These are phyloP conservation scores for Thyatira batis DNA, from an alignment of 2,888 invertebrate species.

Conservation along the genomic window DNA sequence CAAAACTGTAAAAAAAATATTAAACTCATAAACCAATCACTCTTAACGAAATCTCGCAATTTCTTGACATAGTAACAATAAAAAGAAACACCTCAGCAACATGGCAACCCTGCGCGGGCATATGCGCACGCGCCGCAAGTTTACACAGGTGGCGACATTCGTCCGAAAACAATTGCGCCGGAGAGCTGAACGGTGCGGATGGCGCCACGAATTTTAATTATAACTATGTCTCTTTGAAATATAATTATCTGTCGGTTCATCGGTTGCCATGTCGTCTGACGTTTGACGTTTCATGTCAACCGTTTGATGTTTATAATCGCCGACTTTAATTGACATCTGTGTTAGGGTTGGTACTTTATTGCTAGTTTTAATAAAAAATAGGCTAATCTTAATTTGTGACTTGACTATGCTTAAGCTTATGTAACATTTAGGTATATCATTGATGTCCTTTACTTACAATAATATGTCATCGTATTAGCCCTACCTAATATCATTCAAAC, in stretches of 20 bases:
- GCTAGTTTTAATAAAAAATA: no score
- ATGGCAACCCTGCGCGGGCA: neutral
- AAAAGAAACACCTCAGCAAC: neutral
- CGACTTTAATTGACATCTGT: neutral
- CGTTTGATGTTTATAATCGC: neutral
- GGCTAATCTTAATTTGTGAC: no score
- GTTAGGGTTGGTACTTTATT: neutral
- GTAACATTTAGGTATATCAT: no score
- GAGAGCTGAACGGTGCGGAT: neutral
- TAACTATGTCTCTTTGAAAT: neutral
- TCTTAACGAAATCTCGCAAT: no score
- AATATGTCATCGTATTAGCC: no score
- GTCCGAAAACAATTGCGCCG: neutral
- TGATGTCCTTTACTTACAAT: no score
- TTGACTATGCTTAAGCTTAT: no score
- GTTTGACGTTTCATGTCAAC: neutral
- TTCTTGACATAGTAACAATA: neutral
- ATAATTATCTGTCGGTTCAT: neutral
- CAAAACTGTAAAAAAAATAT: no score
- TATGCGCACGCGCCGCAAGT: conserved; percentile 14
- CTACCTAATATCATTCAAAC: no score
- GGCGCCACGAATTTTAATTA: conserved; percentile 1
- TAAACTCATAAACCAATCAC: no score
- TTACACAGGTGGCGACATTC: conserved; percentile 17
- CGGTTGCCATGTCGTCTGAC: conserved; percentile 23